Conservation (phyloP, 2,113 vertebrate genomes). For the Trichechus manatus region DNA sequence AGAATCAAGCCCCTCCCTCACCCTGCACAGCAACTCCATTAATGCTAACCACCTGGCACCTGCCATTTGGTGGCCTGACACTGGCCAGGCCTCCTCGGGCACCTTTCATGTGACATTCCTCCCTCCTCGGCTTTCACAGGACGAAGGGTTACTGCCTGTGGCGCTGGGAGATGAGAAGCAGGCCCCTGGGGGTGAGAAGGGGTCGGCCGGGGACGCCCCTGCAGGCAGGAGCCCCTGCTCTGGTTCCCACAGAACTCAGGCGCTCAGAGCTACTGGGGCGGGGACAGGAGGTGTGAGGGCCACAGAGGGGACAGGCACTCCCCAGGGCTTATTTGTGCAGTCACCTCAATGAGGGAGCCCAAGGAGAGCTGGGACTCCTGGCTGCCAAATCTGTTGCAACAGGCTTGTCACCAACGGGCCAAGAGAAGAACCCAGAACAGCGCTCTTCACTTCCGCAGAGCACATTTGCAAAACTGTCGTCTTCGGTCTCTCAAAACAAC, state of each 20-base stretch:
- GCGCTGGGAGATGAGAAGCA: constrained; percentile 79
- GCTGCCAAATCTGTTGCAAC: background rate
- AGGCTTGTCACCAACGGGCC: background rate
- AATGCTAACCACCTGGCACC: constrained; percentile 78
- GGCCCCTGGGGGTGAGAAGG: constrained; percentile 27
- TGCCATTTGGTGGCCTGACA: constrained; percentile 70
- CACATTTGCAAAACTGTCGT: background rate
- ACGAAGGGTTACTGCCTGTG: background rate
- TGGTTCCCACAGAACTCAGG: background rate
- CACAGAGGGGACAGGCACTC: too few species aligned
- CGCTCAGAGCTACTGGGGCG: background rate
- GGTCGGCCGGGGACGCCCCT: background rate
- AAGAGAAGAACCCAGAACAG: background rate
- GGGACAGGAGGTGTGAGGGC: background rate
- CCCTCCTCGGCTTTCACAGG: constrained; percentile 62
- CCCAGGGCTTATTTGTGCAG: too few species aligned
- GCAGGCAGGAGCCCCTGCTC: background rate
- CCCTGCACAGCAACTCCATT: background rate
- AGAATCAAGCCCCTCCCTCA: background rate
- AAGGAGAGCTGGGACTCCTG: background rate
- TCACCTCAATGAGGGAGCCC: background rate
- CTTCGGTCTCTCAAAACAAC: background rate
- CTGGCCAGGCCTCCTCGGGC: constrained; percentile 72
- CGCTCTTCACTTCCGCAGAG: background rate
- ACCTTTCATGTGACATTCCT: constrained; percentile 78